Base-by-base conservation (phyloP, 2,888 invertebrate species). In the Papilio demoleus region DNA sequence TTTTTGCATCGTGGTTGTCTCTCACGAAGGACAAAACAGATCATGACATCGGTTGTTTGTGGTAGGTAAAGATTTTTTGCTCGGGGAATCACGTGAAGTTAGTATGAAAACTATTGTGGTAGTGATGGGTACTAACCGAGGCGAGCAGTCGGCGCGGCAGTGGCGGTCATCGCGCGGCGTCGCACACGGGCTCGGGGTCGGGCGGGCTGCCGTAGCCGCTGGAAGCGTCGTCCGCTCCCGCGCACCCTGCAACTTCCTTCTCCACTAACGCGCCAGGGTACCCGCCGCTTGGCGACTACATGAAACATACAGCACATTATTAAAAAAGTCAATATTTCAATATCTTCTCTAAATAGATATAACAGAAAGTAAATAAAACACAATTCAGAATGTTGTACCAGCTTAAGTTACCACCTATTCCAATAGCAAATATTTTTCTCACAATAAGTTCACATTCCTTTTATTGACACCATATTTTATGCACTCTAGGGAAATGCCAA, bases 191-290 rank as follows among this genome's bases (percentile, higher is more conserved):
- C 31, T 95, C 95, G 14, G 95, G 95, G 85, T 95, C 95, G 34
- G 96, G 92, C 74, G 92, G 96, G 87, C 96, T 96, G 77, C 96
- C 96, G 89, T 96, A 96, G 2, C 96, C 96, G 84, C 96, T 96
- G 79, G 96, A 96, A 27, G 95, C 95, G 84, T 96, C 96, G 78
- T 96, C 96, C 0, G 91, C 93, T 73, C 88, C 92, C 56, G 87
- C 92, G 81, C 89, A 89, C 0, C 87, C 89, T 1, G 86, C 91
- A 40, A 82, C 88, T 68, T 91, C 92, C 76, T 92, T 89, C 64
- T 90, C 91, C 36, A 79, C 82, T 53, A 85, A 77, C 42, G 86
- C 86, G 0, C 78, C 87, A 2, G 83, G 86, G 78, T 90, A 90
- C 0, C 86, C 90, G 64, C 88, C 88, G 75, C 91, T 90, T 42